Percentiles rank a stretch among this genome's conserved stretches.
Evolutionary conservation across 2,888 invertebrate species (phyloP).

Genomic region (Ecliptopera silaceata): DNA sequence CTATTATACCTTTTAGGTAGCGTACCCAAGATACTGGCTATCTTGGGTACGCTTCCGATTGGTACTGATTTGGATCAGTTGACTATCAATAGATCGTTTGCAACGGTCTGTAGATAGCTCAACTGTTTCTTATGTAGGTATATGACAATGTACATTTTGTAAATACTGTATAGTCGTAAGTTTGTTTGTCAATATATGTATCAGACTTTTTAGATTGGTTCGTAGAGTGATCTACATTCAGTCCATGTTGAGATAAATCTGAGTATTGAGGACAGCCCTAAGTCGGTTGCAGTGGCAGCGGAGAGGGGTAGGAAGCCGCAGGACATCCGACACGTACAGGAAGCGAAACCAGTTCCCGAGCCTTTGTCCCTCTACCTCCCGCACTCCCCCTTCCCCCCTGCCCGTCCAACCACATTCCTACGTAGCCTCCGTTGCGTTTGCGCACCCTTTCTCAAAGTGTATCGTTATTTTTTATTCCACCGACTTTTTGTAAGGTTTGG

Average conservation of each 20-base stretch:
- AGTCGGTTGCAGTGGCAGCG: slow-evolving; percentile 33
- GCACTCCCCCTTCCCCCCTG: slow-evolving; percentile 47
- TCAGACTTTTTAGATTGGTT: too few species aligned
- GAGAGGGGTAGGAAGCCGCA: slow-evolving; percentile 81
- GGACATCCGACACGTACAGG: slow-evolving; percentile 84
- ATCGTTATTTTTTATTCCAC: slow-evolving; percentile 35
- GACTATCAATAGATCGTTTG: too few species aligned
- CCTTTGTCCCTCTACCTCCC: slow-evolving; percentile 77
- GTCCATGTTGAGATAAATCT: neutral
- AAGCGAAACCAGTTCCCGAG: slow-evolving; percentile 80
- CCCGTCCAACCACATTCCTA: slow-evolving; percentile 75
- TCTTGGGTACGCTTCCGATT: too few species aligned
- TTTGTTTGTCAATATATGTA: too few species aligned
- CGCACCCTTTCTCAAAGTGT: slow-evolving; percentile 62
- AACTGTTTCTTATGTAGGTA: too few species aligned
- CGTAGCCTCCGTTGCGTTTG: slow-evolving; percentile 64
- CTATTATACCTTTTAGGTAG: too few species aligned
- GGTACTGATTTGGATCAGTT: too few species aligned
- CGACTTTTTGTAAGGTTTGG: slow-evolving; percentile 13
- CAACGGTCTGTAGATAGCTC: too few species aligned
- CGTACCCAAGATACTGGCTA: too few species aligned
- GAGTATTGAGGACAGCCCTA: slow-evolving; percentile 31
- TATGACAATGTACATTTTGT: too few species aligned
- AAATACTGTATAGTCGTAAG: too few species aligned
- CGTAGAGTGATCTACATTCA: too few species aligned